Evolutionary conservation across 2,113 vertebrate species (phyloP), one percentile per base, ranked within the genome.

Genomic region (Phaetusa simplex): DNA sequence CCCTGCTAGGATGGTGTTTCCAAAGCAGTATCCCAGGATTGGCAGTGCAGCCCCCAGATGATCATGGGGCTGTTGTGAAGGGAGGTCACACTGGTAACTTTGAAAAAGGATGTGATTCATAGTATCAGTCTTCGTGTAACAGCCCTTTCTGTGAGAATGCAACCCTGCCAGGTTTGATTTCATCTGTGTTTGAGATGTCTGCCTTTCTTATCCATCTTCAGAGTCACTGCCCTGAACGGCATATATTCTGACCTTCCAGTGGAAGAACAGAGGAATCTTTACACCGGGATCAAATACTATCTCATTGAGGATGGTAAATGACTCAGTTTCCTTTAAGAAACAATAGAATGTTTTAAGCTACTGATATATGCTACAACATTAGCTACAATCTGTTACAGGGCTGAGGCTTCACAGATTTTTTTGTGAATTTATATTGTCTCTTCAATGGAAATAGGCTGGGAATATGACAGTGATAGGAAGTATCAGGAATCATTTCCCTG

Each of bases 281-380:
- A 95, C 21, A 0, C 14, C 1, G 95, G 91, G 19, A 96, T 97
- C 83, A 97, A 93, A 27, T 7, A 82, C 10, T 97, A 94, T 42
- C 96, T 97, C 70, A 34, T 8, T 69, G 90, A 95, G n/a, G 66
- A 91, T 7, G 97, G 97, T 97, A 94, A 93, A 53, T 38, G 6
- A 27, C 4, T 80, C 23, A 11, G 8, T 47, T 62, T 74, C 55
- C 52, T 71, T 42, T 40, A 27, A 42, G 56, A 81, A 79, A n/a
- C 23, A 47, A 16, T 9, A 53, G 19, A n/a, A 22, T 47, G 26
- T 40, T 72, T 61, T n/a, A 62, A 59, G 36, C 47, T 55, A 8
- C 38, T 45, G 26, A 26, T 24, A 11, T 11, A 11, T 32, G 64
- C 42, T 65, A 27, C 20, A 55, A 4, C 17, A n/a, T 30, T 9